Base-by-base conservation (phyloP, 2,888 invertebrate species). In the Globia sparganii region DNA sequence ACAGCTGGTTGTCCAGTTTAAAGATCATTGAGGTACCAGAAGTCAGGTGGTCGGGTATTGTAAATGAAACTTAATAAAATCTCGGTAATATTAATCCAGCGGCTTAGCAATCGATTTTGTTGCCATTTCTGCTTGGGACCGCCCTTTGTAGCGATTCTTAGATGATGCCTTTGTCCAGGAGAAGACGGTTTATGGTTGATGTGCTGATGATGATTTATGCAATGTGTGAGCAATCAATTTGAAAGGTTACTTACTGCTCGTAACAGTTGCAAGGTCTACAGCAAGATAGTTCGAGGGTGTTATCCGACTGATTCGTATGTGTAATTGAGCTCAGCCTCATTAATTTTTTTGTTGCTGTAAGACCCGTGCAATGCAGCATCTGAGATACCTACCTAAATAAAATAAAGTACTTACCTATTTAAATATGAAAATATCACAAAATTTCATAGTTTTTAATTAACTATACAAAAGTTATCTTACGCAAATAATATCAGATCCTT, bases 1-100 rank as follows among this genome's bases (percentile, higher is more conserved):
- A 72, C 49, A 68, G 43, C 56, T 56, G 53, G 15, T 64, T n/a
- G 46, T 83, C 67, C 21, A 64, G 83, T 40, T 64, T 71, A 78
- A 83, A 83, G 71, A 79, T 79, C 72, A 78, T 15, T 49, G n/a
- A 68, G 46, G 65, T 43, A 71, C 46, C 46, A 75, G 64, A 65
- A 82, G 59, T 77, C 46, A 67, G 75, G 40, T 74, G 37, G n/a
- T 28, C 9, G 25, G 15, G 1, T 64, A 28, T 18, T 46, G 28
- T 5, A 56, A 77, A 78, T 56, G n/a, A 56, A 78, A 78, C 34
- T 71, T 28, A 53, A 53, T 43, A 61, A 43, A 34, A 53, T 59
- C 21, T 58, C n/a, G 15, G n/a, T 40, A 15, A 58, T 15, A 25
- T 68, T 67, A 4, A 40, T 11, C 9, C 15, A 34, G 18, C 8